A percentile compares a stretch with the other conserved stretches of the same genome.
phyloP scores from a whole-genome alignment of 2,797 vertebrate genomes.

The Peromyscus eremicus region DNA sequence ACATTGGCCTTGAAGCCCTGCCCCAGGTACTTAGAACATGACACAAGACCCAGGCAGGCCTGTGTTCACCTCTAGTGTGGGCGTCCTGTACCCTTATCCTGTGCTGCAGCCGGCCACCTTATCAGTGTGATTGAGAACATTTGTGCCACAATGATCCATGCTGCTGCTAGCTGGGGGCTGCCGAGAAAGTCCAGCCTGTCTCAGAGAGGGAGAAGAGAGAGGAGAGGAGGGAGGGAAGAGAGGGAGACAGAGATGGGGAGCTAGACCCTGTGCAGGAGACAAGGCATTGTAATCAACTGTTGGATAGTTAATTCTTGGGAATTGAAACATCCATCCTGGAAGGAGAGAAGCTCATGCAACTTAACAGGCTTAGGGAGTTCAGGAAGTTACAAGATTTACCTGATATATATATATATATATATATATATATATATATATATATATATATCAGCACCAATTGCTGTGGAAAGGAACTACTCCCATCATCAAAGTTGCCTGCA shows the following conservation, averaged over 20 bases:
- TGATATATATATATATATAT: too few species aligned
- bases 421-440: background rate
- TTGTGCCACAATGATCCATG: background rate
- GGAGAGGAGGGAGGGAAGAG: too few species aligned
- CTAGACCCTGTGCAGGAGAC: background rate
- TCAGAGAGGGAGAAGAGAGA: background rate
- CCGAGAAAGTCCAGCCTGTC: background rate
- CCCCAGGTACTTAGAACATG: background rate
- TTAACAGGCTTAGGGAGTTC: background rate
- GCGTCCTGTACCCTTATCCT: too few species aligned
- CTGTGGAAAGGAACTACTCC: background rate
- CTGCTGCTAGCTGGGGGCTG: background rate
- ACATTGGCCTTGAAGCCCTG: background rate
- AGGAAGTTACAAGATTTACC: background rate
- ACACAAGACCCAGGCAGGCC: background rate
- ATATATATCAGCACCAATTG: background rate
- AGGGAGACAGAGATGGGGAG: background rate
- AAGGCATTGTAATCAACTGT: background rate
- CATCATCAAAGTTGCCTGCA: too few species aligned
- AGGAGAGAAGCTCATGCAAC: background rate
- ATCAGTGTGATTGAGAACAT: background rate
- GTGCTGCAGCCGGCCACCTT: too few species aligned
- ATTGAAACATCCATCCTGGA: background rate
- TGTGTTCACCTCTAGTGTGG: accelerated
- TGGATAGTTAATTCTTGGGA: background rate